A percentile compares a stretch with the other conserved stretches of the same genome.
Conservation (phyloP, 1,140 invertebrate species). For the Heliconius eleuchia region DNA sequence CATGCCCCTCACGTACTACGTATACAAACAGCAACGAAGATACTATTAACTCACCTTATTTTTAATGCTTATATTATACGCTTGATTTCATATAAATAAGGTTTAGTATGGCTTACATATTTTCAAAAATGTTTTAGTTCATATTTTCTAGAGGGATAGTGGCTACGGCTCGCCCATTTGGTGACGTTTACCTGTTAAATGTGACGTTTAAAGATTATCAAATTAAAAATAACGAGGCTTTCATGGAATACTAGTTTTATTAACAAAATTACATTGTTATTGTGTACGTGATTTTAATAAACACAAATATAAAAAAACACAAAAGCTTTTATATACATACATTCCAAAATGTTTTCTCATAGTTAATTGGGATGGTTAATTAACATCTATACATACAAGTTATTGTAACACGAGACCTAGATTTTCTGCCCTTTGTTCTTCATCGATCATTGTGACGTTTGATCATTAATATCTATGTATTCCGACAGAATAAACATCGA, state of each 20-base stretch:
- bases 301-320: neutral
- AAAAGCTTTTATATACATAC: neutral
- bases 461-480: constrained; percentile 50
- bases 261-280: constrained; percentile 5
- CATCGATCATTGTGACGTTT: constrained; percentile 44
- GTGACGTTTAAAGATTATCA: constrained; percentile 67
- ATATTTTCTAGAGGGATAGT: neutral
- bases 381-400: constrained; percentile 27
- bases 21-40: constrained; percentile 40
- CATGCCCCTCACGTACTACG: constrained; percentile 71
- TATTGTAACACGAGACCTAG: constrained; percentile 37
- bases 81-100: constrained; percentile 42
- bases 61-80: constrained; percentile 36
- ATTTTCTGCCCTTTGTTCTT: constrained; percentile 46
- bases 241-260: constrained; percentile 50
- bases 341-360: constrained; percentile 6
- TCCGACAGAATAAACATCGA: constrained; percentile 39
- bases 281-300: constrained; percentile 2
- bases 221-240: constrained; percentile 68
- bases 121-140: neutral
- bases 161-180: constrained; percentile 41
- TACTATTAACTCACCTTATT: constrained; percentile 18
- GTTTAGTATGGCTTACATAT: constrained; percentile 40
- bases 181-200: constrained; percentile 62
- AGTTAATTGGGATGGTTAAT: constrained; percentile 24